Conservation (phyloP, 2,888 invertebrate genomes). For the Clostera curtula region DNA sequence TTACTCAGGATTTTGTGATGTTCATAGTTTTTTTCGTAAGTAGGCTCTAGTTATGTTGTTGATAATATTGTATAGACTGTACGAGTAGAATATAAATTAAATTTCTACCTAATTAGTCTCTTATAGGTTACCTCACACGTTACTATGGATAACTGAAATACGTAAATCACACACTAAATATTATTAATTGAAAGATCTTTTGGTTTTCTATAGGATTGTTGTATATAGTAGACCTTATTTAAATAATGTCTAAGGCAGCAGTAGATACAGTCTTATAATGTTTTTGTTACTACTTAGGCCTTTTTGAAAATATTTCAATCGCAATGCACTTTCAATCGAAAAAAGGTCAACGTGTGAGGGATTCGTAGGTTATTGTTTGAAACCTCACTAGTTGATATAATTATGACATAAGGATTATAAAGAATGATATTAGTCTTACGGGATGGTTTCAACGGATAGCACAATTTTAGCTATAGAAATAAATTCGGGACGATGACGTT, state of each 20-base stretch:
- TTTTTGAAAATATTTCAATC: not conserved
- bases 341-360: conserved; percentile 48
- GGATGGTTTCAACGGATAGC: conserved; percentile 56
- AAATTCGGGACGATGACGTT: conserved; percentile 34
- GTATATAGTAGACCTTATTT: no score
- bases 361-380: conserved; percentile 60
- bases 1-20: conserved; percentile 53
- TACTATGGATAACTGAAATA: conserved; percentile 31
- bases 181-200: no score
- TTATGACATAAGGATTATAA: conserved; percentile 47
- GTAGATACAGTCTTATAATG: no score
- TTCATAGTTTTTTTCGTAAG: conserved; percentile 56
- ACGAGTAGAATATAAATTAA: conserved; percentile 53
- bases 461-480: conserved; percentile 64
- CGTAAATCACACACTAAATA: conserved; percentile 29
- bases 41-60: conserved; percentile 65
- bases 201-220: no score
- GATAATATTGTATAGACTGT: conserved; percentile 52
- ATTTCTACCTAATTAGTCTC: conserved; percentile 63
- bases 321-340: conserved; percentile 4
- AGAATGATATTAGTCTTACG: conserved; percentile 39
- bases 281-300: no score
- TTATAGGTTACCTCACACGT: conserved; percentile 57
- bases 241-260: no score
- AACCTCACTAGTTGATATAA: conserved; percentile 72